Evolutionary conservation across 2,797 vertebrate genomes (phyloP).

Genomic region (Brotula barbata): DNA sequence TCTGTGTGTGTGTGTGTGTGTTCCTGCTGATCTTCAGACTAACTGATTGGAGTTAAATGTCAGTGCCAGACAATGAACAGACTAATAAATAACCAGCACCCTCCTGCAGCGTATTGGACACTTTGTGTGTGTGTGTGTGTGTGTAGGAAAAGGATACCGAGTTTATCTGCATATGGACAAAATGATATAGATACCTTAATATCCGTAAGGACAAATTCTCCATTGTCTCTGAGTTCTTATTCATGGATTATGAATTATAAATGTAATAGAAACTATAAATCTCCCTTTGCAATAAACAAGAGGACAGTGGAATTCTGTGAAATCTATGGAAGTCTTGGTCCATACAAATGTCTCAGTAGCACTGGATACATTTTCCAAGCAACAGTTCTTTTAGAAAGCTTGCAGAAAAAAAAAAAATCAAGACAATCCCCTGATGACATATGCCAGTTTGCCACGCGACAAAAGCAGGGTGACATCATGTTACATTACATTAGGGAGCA

Average conservation of each 20-base stretch:
- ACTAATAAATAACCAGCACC: conserved; percentile 35
- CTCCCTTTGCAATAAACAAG: no score
- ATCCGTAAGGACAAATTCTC: not conserved
- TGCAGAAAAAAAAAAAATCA: no score
- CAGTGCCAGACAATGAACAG: conserved; percentile 32
- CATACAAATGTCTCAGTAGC: no score
- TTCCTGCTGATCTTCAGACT: conserved; percentile 18
- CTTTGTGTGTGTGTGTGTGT: conserved; percentile 5
- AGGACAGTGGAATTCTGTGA: no score
- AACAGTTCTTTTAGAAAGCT: no score
- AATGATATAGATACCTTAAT: not conserved
- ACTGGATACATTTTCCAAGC: no score
- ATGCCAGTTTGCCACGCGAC: no score
- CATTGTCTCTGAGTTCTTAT: not conserved
- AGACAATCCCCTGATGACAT: no score
- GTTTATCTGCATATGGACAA: not conserved
- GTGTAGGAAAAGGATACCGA: not conserved
- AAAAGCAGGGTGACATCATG: no score
- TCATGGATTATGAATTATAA: not conserved
- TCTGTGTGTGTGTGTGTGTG: not conserved
- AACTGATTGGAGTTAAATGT: conserved; percentile 52
- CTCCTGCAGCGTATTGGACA: conserved; percentile 29
- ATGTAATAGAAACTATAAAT: not conserved
- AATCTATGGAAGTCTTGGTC: no score
- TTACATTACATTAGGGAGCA: no score